Evolutionary conservation across 1,140 invertebrate species (phyloP), one percentile per base, ranked within the genome.

Genomic region (Diprion similis): DNA sequence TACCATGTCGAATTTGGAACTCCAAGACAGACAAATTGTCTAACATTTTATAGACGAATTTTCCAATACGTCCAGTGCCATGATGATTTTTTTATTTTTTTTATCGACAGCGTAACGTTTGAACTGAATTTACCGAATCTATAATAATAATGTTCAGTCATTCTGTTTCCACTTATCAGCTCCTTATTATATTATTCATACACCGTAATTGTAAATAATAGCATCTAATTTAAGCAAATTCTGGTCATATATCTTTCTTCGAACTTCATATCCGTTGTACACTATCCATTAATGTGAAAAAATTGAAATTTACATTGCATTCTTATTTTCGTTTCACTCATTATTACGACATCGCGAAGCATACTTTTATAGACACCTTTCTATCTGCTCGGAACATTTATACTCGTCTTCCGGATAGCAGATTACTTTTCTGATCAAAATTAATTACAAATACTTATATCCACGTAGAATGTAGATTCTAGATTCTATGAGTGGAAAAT

Each of bases 1-100:
- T 47, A 81, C 80, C 72, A 83, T 84, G 69, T 67, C 59, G 11
- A 59, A 59, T 6, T 17, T 59, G 51, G 51, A 59, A 17, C 24
- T 37, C 2, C 65, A 17, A 66, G 46, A 66, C 68, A 73, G 18
- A 68, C 48, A 48, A 73, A 70, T 37, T 17, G 51, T 59, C 6
- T 59, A 59, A 17, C 8, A 17, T 59, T 3, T 59, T 59, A 59
- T 59, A 8, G 11, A 9, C 11, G 6, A 59, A 17, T 15, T 59
- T 59, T 59, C 11, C 4, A 59, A 59, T 17, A 59, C n/a, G 51
- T 15, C 11, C 4, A 17, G 51, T 59, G 51, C 51, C 51, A 59
- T 59, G 9, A 59, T 59, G n/a, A 15, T 9, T 59, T 59, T 59
- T 59, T 59, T 59, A 51, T 51, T 59, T 15, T 15, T 59, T 4